Evolutionary conservation across 2,797 vertebrate species (phyloP).

Genomic region (Furcifer pardalis): DNA sequence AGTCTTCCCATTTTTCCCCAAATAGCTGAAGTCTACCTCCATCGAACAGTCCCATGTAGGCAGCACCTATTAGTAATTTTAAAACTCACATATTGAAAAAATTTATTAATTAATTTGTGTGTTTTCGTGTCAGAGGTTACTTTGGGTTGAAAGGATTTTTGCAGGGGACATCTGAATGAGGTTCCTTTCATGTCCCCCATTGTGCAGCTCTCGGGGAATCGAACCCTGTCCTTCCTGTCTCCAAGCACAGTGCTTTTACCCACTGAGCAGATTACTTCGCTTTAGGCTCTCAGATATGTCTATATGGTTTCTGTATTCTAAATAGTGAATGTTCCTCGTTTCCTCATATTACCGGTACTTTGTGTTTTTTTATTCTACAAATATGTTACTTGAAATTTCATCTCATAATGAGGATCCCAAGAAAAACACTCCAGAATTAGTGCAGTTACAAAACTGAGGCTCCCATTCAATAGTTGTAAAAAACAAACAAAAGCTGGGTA

Average conservation of each 20-base stretch:
- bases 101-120: background rate
- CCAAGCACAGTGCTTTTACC: too few species aligned
- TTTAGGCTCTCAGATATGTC: too few species aligned
- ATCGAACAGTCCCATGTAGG: slow-evolving; percentile 9
- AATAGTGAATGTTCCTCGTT: background rate
- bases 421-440: background rate
- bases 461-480: background rate
- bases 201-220: too few species aligned
- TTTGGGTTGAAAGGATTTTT: too few species aligned
- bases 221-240: too few species aligned
- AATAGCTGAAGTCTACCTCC: background rate
- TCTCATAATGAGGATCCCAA: background rate
- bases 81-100: background rate
- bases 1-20: background rate
- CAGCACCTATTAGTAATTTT: background rate
- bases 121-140: too few species aligned
- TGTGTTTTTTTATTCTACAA: background rate
- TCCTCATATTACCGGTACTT: background rate
- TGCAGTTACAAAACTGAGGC: background rate
- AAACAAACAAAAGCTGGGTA: background rate
- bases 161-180: too few species aligned
- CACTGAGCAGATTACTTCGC: background rate
- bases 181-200: too few species aligned
- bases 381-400: background rate
- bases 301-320: background rate